Conservation (phyloP, 2,888 invertebrate genomes). For the Dyspetes luteomarginatus region DNA sequence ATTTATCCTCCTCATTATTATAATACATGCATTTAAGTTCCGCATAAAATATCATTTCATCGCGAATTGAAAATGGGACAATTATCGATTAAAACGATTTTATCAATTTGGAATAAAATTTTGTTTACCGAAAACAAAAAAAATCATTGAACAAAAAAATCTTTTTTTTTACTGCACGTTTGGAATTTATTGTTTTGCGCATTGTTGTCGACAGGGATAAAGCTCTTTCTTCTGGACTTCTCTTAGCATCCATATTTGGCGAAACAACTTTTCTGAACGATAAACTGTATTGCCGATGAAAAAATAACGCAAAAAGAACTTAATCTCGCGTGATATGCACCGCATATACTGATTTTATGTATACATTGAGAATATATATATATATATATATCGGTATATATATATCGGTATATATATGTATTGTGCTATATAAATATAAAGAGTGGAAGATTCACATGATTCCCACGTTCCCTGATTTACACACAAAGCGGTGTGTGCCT, state of each 20-base stretch:
- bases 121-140: no score
- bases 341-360: constrained; percentile 7
- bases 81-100: neutral
- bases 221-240: neutral
- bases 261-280: constrained; percentile 38
- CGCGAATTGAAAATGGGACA: neutral
- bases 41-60: no score
- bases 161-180: constrained; percentile 19
- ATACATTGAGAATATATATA: constrained; percentile 3
- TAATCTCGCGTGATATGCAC: constrained; percentile 27
- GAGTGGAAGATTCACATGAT: constrained; percentile 55
- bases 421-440: constrained; percentile 17
- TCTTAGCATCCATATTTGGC: constrained; percentile 44
- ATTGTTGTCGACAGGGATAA: constrained; percentile 34
- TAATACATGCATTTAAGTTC: no score
- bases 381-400: constrained; percentile 19
- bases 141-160: no score
- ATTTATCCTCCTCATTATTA: no score
- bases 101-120: neutral
- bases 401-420: no score
- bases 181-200: constrained; percentile 24
- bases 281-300: constrained; percentile 5
- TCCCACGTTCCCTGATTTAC: constrained; percentile 64
- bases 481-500: constrained; percentile 59
- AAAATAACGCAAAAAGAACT: constrained; percentile 28